phyloP scores from a whole-genome alignment of 2,797 vertebrate species.

The Malurus splendens region DNA sequence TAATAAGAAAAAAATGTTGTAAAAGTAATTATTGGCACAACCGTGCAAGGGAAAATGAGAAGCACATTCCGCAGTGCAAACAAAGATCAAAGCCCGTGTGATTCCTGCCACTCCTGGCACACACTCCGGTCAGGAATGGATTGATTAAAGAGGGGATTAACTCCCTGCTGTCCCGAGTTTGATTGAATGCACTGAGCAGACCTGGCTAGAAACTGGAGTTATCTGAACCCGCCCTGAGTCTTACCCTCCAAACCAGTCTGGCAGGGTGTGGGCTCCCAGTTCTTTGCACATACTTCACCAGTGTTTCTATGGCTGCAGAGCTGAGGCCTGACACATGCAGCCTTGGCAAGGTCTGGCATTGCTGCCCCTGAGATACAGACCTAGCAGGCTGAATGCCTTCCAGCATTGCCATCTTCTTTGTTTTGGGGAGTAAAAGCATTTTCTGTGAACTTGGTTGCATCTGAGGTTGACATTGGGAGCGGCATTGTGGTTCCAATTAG shows the following conservation, averaged over 20 bases:
- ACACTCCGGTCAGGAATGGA: constrained; percentile 41
- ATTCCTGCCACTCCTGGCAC: constrained; percentile 54
- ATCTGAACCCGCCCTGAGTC: constrained; percentile 28
- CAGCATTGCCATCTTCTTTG: background rate
- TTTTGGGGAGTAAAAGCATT: background rate
- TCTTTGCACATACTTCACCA: background rate
- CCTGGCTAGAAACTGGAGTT: constrained; percentile 18
- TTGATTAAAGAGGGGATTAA: constrained; percentile 72
- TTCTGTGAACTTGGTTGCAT: background rate
- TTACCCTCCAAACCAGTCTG: constrained; percentile 25
- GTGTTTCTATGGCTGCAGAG: constrained; percentile 43
- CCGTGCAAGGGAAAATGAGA: constrained; percentile 33
- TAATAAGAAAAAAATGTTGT: constrained; percentile 50
- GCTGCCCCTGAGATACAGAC: background rate
- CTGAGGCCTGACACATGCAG: background rate
- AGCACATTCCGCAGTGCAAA: constrained; percentile 53
- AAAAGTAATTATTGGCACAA: constrained; percentile 43
- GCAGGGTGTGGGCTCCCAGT: background rate
- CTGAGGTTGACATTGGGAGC: background rate
- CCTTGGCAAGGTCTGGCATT: background rate
- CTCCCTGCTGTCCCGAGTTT: constrained; percentile 58
- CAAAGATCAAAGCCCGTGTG: constrained; percentile 65
- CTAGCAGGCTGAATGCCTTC: background rate
- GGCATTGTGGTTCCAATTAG: background rate
- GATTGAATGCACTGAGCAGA: constrained; percentile 33